A percentile compares a stretch with the other conserved stretches of the same genome.
phyloP scores from a whole-genome alignment of 92 coral and sea anemone genomes.

The Palythoa caribaeorum region DNA sequence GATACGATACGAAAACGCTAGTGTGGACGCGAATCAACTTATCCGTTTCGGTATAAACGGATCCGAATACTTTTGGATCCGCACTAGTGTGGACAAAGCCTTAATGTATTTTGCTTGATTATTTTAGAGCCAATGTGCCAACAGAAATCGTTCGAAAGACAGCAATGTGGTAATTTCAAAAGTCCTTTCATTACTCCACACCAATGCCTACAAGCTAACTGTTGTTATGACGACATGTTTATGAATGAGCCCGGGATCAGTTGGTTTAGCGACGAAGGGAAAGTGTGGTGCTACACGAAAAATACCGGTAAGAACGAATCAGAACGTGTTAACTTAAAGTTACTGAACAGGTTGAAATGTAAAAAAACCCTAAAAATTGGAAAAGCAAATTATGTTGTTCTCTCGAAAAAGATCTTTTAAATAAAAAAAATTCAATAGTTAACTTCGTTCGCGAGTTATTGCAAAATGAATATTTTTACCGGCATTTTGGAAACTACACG shows the following conservation, averaged over 20 bases:
- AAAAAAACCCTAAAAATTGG: too few species aligned
- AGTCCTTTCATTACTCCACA: conserved; percentile 67
- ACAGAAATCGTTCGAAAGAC: conserved; percentile 58
- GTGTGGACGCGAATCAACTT: too few species aligned
- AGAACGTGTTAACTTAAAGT: background rate
- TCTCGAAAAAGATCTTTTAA: too few species aligned
- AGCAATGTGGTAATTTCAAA: conserved; percentile 51
- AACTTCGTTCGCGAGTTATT: too few species aligned
- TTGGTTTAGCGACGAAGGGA: conserved; percentile 48
- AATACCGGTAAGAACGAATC: background rate
- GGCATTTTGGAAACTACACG: too few species aligned
- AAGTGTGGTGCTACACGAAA: conserved; percentile 64
- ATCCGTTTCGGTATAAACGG: too few species aligned
- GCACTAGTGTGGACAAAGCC: too few species aligned
- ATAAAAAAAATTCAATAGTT: too few species aligned
- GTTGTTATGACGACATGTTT: conserved; percentile 81
- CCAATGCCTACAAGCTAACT: conserved; percentile 59
- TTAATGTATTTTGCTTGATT: background rate
- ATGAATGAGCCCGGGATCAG: conserved; percentile 61
- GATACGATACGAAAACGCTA: background rate
- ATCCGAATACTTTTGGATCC: too few species aligned
- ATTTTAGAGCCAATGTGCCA: conserved; percentile 60
- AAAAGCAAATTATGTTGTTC: too few species aligned
- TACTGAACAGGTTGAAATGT: too few species aligned
- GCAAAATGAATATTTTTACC: too few species aligned